Percentiles rank a stretch among this genome's conserved stretches.
phyloP scores from a whole-genome alignment of 2,113 vertebrate species.

The Tympanuchus pallidicinctus region DNA sequence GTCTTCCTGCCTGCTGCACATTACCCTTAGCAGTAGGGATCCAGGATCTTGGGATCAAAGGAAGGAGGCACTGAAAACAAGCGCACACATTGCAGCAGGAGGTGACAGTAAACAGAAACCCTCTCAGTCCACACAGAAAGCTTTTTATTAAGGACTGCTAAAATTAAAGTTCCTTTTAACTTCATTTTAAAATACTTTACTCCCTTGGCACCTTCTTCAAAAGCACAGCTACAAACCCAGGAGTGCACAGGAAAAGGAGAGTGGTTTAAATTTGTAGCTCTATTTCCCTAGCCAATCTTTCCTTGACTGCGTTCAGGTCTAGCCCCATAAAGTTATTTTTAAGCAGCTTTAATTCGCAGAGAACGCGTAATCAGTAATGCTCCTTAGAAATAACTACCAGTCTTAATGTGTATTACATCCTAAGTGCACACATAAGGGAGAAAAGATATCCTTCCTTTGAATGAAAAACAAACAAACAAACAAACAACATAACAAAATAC shows the following conservation, averaged over 20 bases:
- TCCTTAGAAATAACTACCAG: background rate
- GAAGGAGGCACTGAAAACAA: conserved; percentile 23
- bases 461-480: background rate
- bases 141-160: conserved; percentile 38
- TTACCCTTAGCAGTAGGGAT: conserved; percentile 9
- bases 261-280: background rate
- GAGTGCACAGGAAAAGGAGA: conserved; percentile 38
- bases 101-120: conserved; percentile 59
- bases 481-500: background rate
- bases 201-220: conserved; percentile 56
- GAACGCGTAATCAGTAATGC: background rate
- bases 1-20: conserved; percentile 18
- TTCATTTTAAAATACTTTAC: conserved; percentile 38
- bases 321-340: background rate
- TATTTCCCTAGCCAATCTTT: background rate
- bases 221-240: conserved; percentile 17
- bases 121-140: conserved; percentile 21
- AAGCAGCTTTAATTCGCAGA: background rate
- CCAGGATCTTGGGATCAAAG: conserved; percentile 53
- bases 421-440: background rate
- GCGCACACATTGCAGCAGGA: conserved; percentile 41
- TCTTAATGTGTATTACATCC: rapidly evolving
- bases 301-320: background rate
- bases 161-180: conserved; percentile 59
- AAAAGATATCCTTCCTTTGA: background rate